Conservation (phyloP, 1,140 invertebrate species). For the Cylas formicarius region DNA sequence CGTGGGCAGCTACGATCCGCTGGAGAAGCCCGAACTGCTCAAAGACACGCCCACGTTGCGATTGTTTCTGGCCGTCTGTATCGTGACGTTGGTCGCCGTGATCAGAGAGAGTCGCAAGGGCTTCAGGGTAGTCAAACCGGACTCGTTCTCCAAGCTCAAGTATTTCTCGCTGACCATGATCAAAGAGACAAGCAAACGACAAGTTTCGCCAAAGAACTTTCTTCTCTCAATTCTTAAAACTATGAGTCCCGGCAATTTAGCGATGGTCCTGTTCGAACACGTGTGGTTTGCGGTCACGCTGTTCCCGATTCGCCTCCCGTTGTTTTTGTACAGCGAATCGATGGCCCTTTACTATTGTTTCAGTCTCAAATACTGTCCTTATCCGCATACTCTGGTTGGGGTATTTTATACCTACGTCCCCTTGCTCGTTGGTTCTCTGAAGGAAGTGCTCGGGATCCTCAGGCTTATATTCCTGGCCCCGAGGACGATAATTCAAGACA, state of each 20-base stretch:
- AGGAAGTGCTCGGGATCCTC: constrained; percentile 51
- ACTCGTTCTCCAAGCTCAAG: constrained; percentile 31
- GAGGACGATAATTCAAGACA: constrained; percentile 51
- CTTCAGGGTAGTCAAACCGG: constrained; percentile 33
- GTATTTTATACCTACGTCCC: constrained; percentile 51
- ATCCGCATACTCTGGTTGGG: constrained; percentile 42
- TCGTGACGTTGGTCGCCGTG: constrained; percentile 52
- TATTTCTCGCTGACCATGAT: constrained; percentile 39
- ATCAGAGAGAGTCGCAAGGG: constrained; percentile 50
- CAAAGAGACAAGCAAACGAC: constrained; percentile 43
- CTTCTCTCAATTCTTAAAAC: constrained; percentile 38
- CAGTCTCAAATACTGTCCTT: constrained; percentile 40
- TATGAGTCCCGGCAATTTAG: constrained; percentile 42
- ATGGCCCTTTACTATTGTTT: constrained; percentile 39
- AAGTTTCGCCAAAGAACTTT: constrained; percentile 44
- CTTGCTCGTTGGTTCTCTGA: constrained; percentile 46
- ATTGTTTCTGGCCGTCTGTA: constrained; percentile 50
- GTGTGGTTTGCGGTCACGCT: constrained; percentile 37
- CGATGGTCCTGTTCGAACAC: constrained; percentile 31
- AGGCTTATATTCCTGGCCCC: constrained; percentile 51
- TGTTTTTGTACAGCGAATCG: constrained; percentile 42
- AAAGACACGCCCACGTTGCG: constrained; percentile 54
- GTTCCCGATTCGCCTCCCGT: constrained; percentile 39
- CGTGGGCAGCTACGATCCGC: constrained; percentile 66
- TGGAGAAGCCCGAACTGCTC: constrained; percentile 58